Percentiles rank a stretch among this genome's conserved stretches.
phyloP scores from a whole-genome alignment of 2,113 vertebrate genomes.

The Mesembrinibis cayennensis region DNA sequence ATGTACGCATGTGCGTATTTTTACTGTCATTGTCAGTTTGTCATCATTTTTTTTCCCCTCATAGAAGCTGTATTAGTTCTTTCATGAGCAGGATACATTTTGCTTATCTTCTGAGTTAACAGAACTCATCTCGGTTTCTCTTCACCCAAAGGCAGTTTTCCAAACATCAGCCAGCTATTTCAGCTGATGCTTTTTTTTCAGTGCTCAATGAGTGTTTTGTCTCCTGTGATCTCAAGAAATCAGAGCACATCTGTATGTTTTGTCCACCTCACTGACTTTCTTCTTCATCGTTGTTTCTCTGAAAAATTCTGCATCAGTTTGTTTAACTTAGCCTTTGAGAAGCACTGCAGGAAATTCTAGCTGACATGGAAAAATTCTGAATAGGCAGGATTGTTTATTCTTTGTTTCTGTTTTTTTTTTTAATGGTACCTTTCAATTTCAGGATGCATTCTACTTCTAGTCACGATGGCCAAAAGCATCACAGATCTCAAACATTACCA shows the following conservation, averaged over 20 bases:
- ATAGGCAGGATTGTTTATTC: neutral
- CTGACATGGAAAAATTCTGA: neutral
- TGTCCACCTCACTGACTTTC: neutral
- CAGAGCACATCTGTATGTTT: neutral
- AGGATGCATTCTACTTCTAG: constrained; percentile 89
- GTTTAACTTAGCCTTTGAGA: neutral
- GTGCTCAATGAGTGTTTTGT: neutral
- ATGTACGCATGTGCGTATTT: accelerated
- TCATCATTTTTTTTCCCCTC: neutral
- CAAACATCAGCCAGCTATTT: neutral
- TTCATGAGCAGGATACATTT: neutral
- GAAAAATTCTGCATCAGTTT: neutral
- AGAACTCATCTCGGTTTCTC: neutral
- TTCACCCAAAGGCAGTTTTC: neutral
- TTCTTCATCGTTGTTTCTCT: neutral
- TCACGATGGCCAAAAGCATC: constrained; percentile 90
- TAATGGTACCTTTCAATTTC: constrained; percentile 21
- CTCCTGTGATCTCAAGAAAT: neutral
- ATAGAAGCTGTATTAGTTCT: neutral
- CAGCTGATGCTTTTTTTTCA: neutral
- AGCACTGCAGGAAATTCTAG: neutral
- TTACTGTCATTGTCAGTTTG: neutral
- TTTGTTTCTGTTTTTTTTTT: neutral
- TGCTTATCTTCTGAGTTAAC: neutral
- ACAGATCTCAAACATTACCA: constrained; percentile 94